Base-by-base conservation (phyloP, 1,140 invertebrate genomes). In the Diorhabda sublineata region DNA sequence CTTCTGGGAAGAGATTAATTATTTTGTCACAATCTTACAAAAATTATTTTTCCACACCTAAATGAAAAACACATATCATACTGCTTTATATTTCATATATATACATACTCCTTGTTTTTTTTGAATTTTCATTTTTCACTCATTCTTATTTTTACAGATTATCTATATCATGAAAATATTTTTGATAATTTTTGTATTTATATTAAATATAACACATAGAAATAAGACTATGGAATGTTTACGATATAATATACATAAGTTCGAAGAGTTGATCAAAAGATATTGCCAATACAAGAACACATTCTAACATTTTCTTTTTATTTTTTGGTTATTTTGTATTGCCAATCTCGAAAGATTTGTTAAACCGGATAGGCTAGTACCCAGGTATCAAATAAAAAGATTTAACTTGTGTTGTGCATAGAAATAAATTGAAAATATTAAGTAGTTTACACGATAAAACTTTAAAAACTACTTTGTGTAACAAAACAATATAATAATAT, bases 151-250 rank as follows among this genome's bases (percentile, higher is more conserved):
- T 75, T 76, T 76, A 76, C 71, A 75, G 71, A 75, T 69, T 71
- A 67, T 76, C 71, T 73, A 72, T 72, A 69, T 76, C 70, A 73
- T 76, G 71, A 76, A 76, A 76, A 76, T 76, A 76, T 76, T 64
- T 71, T 72, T 75, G 72, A 75, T 75, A 73, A 75, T 70, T 73
- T 68, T 74, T 70, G 69, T 69, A 73, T 52, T 52, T 52, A 52
- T 52, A 52, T 52, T 52, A 52, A 52, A 52, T 52, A n/a, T 52
- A 52, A 52, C 47, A 52, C 74, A 75, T 73, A 75, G 63, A 75
- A 75, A 73, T 69, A 69, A 74, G 74, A 72, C 69, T 75, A 74
- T 74, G 71, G 73, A 68, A 70, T 68, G 70, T 56, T 64, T 71
- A 71, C 42, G 47, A 52, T 57, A 45, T 71, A 64, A 66, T 67